Evolutionary conservation across 2,888 invertebrate species (phyloP).

Genomic region (Nemotelus nigrinus): DNA sequence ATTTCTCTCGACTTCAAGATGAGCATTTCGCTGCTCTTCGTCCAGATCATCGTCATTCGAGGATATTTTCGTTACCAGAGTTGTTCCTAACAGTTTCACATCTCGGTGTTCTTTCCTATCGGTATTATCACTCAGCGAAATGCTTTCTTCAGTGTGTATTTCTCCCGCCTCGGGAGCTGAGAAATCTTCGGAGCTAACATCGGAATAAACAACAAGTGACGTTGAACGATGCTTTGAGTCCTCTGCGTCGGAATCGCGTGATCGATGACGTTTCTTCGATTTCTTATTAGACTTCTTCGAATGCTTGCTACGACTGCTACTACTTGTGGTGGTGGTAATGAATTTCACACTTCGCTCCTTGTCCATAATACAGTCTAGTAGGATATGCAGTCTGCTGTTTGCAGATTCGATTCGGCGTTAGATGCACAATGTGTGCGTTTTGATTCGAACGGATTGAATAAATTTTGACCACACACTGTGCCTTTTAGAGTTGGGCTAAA

Average conservation of each 20-base stretch:
- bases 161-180: conserved; percentile 92
- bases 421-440: too few relatives aligned
- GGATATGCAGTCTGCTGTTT: conserved; percentile 26
- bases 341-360: conserved; percentile 50
- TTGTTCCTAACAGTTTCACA: neutral
- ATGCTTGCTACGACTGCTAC: conserved; percentile 51
- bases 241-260: conserved; percentile 50
- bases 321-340: conserved; percentile 46
- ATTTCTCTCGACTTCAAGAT: conserved; percentile 54
- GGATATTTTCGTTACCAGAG: neutral
- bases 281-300: conserved; percentile 52
- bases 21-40: conserved; percentile 50
- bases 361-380: conserved; percentile 48
- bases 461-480: too few relatives aligned
- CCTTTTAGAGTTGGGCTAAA: too few relatives aligned
- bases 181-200: conserved; percentile 90
- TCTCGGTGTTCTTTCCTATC: conserved; percentile 13
- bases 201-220: conserved; percentile 78
- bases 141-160: conserved; percentile 80
- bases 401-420: too few relatives aligned
- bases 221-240: conserved; percentile 22
- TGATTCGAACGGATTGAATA: too few relatives aligned
- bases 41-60: conserved; percentile 44
- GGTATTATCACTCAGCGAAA: conserved; percentile 59
- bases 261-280: conserved; percentile 50